phyloP scores from a whole-genome alignment of 92 coral and sea anemone species.

The Zoanthus sansibaricus region DNA sequence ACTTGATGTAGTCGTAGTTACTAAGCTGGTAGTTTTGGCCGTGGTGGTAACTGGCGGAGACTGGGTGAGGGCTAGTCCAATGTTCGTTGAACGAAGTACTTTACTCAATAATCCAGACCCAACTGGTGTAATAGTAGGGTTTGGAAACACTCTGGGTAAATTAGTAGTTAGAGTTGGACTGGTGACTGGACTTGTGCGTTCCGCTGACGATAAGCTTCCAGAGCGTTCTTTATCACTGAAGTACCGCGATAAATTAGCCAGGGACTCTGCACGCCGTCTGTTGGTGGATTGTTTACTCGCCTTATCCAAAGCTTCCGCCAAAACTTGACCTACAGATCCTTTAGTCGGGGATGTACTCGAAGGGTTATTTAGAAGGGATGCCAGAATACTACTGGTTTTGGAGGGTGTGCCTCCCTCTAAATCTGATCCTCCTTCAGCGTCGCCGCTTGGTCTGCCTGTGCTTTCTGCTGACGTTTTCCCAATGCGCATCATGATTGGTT shows the following conservation, averaged over 20 bases:
- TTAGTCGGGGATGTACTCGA: constrained; percentile 71
- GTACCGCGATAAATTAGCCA: constrained; percentile 79
- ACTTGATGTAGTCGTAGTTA: constrained; percentile 71
- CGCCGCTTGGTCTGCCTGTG: constrained; percentile 33
- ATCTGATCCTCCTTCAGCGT: constrained; percentile 61
- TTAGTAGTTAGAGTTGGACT: constrained; percentile 40
- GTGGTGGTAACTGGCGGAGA: constrained; percentile 83
- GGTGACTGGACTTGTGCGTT: constrained; percentile 62
- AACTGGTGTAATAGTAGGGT: constrained; percentile 37
- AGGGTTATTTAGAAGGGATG: constrained; percentile 80
- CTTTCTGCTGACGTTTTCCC: not conserved
- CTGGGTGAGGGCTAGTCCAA: constrained; percentile 65
- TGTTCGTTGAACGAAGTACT: constrained; percentile 77
- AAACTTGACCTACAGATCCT: constrained; percentile 85
- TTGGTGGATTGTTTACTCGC: constrained; percentile 82
- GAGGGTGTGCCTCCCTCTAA: constrained; percentile 64
- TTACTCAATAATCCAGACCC: constrained; percentile 75
- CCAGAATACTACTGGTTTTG: constrained; percentile 71
- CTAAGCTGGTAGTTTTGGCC: constrained; percentile 67
- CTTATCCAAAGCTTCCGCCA: constrained; percentile 80
- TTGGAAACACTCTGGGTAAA: constrained; percentile 50
- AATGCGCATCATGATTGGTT: constrained; percentile 66
- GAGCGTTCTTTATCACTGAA: constrained; percentile 88
- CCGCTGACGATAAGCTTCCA: constrained; percentile 33
- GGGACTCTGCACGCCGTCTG: constrained; percentile 83